Percentiles rank a stretch among this genome's conserved stretches.
Conservation (phyloP, 1,140 invertebrate species). For the Pinna nobilis region DNA sequence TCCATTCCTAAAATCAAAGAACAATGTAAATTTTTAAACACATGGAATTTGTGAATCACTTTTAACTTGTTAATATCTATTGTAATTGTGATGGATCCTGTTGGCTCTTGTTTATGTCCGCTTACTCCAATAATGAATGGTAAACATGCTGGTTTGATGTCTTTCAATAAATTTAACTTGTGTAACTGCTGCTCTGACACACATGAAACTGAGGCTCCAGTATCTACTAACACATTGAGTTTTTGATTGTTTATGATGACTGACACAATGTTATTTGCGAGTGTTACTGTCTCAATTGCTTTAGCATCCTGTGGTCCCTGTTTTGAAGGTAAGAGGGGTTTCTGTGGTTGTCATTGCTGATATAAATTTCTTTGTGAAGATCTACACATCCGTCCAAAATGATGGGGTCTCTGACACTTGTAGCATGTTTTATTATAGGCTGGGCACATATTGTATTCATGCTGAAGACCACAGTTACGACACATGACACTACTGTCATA, state of each 20-base stretch:
- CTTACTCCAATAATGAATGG: background rate
- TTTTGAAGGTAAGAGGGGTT: background rate
- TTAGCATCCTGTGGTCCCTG: background rate
- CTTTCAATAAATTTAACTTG: background rate
- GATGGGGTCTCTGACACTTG: background rate
- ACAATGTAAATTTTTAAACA: slow-evolving; percentile 8
- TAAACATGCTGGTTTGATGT: background rate
- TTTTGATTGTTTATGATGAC: background rate
- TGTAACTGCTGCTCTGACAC: background rate
- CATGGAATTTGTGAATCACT: slow-evolving; percentile 1
- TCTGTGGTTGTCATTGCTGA: background rate
- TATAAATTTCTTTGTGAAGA: background rate
- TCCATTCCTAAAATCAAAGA: slow-evolving; percentile 17
- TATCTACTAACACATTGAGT: background rate
- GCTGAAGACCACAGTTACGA: too few relatives aligned
- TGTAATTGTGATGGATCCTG: background rate
- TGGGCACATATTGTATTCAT: background rate
- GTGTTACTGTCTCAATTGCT: background rate
- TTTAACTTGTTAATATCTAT: background rate
- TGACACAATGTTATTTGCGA: background rate
- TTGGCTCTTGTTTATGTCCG: background rate
- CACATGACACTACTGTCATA: too few relatives aligned
- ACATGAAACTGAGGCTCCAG: background rate
- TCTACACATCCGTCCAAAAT: background rate
- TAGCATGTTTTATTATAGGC: background rate